A percentile compares a stretch with the other conserved stretches of the same genome.
Conservation (phyloP, 2,797 vertebrate genomes). For the Peromyscus melanophrys region DNA sequence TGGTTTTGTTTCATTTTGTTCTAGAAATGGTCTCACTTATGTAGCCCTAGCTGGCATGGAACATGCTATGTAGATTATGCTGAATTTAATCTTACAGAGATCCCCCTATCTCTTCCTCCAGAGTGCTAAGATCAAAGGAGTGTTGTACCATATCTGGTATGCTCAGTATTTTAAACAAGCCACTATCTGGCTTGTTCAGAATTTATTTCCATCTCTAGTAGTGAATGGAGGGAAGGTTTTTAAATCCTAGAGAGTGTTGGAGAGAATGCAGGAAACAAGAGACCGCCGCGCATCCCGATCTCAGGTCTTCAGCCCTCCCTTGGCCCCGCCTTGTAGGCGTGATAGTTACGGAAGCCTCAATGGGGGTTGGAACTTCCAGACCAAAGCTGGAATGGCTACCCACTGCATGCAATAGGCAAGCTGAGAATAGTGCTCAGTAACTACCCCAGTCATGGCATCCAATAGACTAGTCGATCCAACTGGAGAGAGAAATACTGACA, state of each 20-base stretch:
- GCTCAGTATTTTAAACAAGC: conserved; percentile 30
- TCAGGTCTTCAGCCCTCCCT: no score
- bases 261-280: no score
- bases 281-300: no score
- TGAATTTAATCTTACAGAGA: background rate
- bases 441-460: conserved; percentile 46
- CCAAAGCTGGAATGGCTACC: no score
- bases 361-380: no score
- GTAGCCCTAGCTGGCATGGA: background rate
- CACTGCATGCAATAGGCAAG: conserved; percentile 52
- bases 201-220: background rate
- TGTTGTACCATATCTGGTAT: background rate
- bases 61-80: background rate
- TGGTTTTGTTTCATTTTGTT: background rate
- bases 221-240: background rate
- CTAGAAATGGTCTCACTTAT: background rate
- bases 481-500: conserved; percentile 6
- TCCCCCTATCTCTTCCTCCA: background rate
- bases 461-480: conserved; percentile 15
- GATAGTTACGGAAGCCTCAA: no score
- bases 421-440: conserved; percentile 15
- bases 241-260: background rate
- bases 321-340: no score
- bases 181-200: background rate
- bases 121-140: background rate